Percentiles rank a stretch among this genome's conserved stretches.
Conservation (phyloP, 2,113 vertebrate species). For the Struthio camelus region DNA sequence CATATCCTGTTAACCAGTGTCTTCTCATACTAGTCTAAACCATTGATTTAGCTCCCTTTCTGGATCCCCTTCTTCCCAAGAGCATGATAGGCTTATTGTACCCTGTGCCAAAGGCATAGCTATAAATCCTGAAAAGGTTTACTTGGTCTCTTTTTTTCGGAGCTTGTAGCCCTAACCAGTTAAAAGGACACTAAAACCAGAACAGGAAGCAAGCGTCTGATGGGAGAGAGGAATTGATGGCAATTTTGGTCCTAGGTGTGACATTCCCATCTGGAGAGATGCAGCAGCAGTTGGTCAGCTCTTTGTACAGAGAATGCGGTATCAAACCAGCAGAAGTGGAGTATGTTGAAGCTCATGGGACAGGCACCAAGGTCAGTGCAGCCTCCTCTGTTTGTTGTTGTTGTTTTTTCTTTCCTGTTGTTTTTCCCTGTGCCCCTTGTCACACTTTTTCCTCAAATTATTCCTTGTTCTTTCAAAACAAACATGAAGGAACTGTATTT, state of each 20-base stretch:
- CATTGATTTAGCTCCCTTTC: neutral
- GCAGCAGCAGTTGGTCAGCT: constrained; percentile 82
- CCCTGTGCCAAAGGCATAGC: neutral
- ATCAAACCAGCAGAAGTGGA: constrained; percentile 85
- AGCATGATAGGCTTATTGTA: neutral
- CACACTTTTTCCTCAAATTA: neutral
- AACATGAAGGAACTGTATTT: neutral
- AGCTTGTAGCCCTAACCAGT: neutral
- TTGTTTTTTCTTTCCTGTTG: neutral
- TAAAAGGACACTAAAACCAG: neutral
- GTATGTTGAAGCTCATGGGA: constrained; percentile 94
- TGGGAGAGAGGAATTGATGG: neutral
- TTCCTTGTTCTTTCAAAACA: neutral
- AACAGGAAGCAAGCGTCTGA: neutral
- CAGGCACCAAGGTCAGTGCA: constrained; percentile 90
- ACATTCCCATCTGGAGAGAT: constrained; percentile 93
- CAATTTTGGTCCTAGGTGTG: constrained; percentile 79
- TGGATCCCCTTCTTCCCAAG: neutral
- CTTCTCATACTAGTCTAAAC: neutral
- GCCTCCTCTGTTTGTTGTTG: neutral
- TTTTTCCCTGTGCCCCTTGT: neutral
- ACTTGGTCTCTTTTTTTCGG: neutral
- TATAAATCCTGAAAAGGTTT: neutral
- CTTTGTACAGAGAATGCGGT: constrained; percentile 79
- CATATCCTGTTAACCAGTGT: neutral